A percentile compares a stretch with the other conserved stretches of the same genome.
Conservation (phyloP, 2,113 vertebrate species). For the Pelobates fuscus region DNA sequence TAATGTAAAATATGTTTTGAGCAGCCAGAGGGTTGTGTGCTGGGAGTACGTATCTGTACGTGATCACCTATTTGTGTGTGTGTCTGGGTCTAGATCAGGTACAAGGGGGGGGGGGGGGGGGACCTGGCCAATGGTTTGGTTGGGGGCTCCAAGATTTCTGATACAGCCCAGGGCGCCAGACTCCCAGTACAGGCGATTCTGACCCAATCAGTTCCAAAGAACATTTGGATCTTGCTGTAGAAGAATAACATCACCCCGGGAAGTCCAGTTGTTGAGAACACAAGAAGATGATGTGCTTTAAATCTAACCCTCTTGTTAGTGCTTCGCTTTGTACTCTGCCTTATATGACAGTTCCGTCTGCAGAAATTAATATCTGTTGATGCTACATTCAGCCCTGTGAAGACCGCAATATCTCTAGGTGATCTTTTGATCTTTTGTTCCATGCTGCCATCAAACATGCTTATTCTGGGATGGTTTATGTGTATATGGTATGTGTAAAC, state of each 20-base stretch:
- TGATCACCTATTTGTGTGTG: too few relatives aligned
- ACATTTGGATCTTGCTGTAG: slow-evolving; percentile 43
- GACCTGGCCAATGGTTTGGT: too few relatives aligned
- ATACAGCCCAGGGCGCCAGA: too few relatives aligned
- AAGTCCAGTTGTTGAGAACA: slow-evolving; percentile 45
- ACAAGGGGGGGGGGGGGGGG: too few relatives aligned
- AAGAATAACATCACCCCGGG: slow-evolving; percentile 56
- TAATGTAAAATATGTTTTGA: too few relatives aligned
- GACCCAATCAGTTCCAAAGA: too few relatives aligned
- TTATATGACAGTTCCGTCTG: slow-evolving; percentile 53
- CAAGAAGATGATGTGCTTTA: slow-evolving; percentile 53
- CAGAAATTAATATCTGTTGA: slow-evolving; percentile 50
- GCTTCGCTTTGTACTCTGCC: slow-evolving; percentile 55
- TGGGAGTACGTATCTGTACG: too few relatives aligned
- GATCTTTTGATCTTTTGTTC: slow-evolving; percentile 21
- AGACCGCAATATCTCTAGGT: slow-evolving; percentile 23
- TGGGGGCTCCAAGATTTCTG: too few relatives aligned
- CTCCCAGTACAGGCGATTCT: too few relatives aligned
- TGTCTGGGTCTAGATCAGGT: too few relatives aligned
- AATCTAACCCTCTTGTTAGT: too few relatives aligned
- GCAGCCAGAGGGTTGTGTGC: too few relatives aligned
- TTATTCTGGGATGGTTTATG: slow-evolving; percentile 28
- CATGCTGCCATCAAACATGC: neutral
- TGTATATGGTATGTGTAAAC: slow-evolving; percentile 35
- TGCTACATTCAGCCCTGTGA: slow-evolving; percentile 22